A percentile compares a stretch with the other conserved stretches of the same genome.
phyloP scores from a whole-genome alignment of 2,888 invertebrate genomes.

The Spodoptera littoralis region DNA sequence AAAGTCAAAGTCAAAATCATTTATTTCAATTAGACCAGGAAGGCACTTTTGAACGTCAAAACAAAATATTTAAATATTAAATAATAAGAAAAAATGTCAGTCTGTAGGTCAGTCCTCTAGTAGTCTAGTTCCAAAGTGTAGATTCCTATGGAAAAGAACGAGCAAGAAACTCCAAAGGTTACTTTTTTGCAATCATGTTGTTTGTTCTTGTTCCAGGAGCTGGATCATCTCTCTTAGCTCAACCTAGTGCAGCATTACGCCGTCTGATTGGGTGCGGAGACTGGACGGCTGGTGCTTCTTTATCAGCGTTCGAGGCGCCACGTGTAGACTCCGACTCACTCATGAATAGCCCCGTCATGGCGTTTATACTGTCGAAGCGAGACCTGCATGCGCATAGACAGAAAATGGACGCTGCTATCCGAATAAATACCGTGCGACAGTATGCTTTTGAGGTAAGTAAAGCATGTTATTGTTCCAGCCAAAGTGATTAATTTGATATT shows the following conservation, averaged over 20 bases:
- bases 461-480: too few relatives aligned
- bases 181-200: too few relatives aligned
- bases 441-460: conserved; percentile 94
- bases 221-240: conserved; percentile 94
- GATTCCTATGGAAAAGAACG: too few relatives aligned
- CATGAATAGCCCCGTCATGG: conserved; percentile 94
- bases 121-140: too few relatives aligned
- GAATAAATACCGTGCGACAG: conserved; percentile 94
- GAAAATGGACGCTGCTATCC: conserved; percentile 96
- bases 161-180: too few relatives aligned
- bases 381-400: conserved; percentile 95
- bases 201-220: conserved; percentile 84
- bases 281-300: conserved; percentile 63
- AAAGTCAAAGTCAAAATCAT: too few relatives aligned
- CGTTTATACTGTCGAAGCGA: conserved; percentile 95
- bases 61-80: too few relatives aligned
- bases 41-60: too few relatives aligned
- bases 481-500: too few relatives aligned
- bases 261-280: conserved; percentile 90
- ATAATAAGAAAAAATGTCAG: too few relatives aligned
- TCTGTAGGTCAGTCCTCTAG: too few relatives aligned
- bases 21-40: too few relatives aligned
- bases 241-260: conserved; percentile 96
- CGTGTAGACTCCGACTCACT: conserved; percentile 87
- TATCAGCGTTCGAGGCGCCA: conserved; percentile 80